Evolutionary conservation across 1,140 invertebrate genomes (phyloP).

Genomic region (Tribolium madens): DNA sequence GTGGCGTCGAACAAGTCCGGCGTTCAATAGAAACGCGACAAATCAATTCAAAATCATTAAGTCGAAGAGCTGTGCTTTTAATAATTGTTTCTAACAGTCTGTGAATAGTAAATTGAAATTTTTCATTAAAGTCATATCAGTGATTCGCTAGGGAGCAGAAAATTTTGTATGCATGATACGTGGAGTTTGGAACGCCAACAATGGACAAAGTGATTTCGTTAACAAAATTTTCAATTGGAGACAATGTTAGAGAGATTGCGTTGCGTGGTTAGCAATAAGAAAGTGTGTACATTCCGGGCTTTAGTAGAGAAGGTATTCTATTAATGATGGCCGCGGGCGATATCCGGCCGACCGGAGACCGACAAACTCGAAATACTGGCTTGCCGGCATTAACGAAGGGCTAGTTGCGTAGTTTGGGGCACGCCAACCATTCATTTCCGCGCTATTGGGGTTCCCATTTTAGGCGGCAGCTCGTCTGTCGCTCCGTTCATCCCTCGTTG

Average conservation of each 20-base stretch:
- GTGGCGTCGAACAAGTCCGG: constrained; percentile 33
- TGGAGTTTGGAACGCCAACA: too few relatives aligned
- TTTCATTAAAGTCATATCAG: not conserved
- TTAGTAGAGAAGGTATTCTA: constrained; percentile 32
- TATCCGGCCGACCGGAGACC: constrained; percentile 14
- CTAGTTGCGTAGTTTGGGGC: constrained; percentile 41
- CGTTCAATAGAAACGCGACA: constrained; percentile 13
- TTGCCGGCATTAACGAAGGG: constrained; percentile 25
- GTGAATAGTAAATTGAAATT: not conserved
- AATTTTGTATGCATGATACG: not conserved
- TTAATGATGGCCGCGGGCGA: constrained; percentile 26
- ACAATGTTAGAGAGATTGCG: not conserved
- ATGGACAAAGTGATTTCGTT: not conserved
- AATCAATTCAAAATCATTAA: constrained; percentile 31
- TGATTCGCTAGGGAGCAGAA: not conserved
- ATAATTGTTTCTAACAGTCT: constrained; percentile 15
- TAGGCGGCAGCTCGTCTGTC: constrained; percentile 44
- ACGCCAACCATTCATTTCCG: constrained; percentile 47
- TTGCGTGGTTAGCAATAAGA: constrained; percentile 27
- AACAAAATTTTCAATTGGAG: not conserved
- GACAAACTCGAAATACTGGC: constrained; percentile 1
- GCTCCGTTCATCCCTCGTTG: constrained; percentile 46
- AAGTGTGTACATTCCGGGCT: constrained; percentile 30
- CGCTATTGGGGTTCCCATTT: constrained; percentile 45
- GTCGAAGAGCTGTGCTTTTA: not conserved